Percentiles rank a stretch among this genome's conserved stretches.
These are phyloP conservation scores for Diplazon laetatorius DNA, from an alignment of 2,888 invertebrate genomes.

Conservation along the genomic window DNA sequence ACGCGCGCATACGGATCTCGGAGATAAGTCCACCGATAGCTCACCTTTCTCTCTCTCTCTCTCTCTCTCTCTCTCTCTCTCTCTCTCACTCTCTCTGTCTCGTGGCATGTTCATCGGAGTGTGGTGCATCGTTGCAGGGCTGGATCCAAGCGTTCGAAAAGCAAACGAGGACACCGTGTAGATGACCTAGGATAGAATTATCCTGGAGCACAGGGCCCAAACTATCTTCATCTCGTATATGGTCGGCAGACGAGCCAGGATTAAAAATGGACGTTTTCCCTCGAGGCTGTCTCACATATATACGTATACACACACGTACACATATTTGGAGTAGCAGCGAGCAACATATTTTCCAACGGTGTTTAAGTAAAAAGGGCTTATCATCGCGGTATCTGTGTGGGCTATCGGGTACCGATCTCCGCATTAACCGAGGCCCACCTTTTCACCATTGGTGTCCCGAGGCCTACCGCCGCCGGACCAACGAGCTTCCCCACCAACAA, in stretches of 20 bases:
- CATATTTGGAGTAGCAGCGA: slow-evolving; percentile 35
- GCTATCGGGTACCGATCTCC: slow-evolving; percentile 70
- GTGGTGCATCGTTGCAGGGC: slow-evolving; percentile 59
- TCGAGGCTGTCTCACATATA: background rate
- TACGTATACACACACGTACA: too few species aligned
- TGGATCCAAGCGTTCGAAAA: slow-evolving; percentile 50
- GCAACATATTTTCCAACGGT: slow-evolving; percentile 61
- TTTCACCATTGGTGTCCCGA: slow-evolving; percentile 60
- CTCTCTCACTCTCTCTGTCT: too few species aligned
- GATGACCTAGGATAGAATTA: slow-evolving; percentile 30
- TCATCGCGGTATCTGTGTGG: slow-evolving; percentile 69
- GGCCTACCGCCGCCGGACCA: slow-evolving; percentile 47
- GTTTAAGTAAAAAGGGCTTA: slow-evolving; percentile 72
- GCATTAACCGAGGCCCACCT: slow-evolving; percentile 63
- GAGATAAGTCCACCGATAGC: slow-evolving; percentile 62
- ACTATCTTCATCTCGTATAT: slow-evolving; percentile 49
- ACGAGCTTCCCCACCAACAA: background rate
- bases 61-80: slow-evolving; percentile 40
- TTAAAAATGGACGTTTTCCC: slow-evolving; percentile 56
- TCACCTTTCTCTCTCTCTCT: slow-evolving; percentile 58
- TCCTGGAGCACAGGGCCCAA: slow-evolving; percentile 40
- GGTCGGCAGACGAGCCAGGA: slow-evolving; percentile 35
- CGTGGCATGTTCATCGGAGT: too few species aligned
- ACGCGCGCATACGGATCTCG: slow-evolving; percentile 24
- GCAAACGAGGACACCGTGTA: slow-evolving; percentile 32